phyloP scores from a whole-genome alignment of 2,888 invertebrate genomes.

The Mimumesa dahlbomi region DNA sequence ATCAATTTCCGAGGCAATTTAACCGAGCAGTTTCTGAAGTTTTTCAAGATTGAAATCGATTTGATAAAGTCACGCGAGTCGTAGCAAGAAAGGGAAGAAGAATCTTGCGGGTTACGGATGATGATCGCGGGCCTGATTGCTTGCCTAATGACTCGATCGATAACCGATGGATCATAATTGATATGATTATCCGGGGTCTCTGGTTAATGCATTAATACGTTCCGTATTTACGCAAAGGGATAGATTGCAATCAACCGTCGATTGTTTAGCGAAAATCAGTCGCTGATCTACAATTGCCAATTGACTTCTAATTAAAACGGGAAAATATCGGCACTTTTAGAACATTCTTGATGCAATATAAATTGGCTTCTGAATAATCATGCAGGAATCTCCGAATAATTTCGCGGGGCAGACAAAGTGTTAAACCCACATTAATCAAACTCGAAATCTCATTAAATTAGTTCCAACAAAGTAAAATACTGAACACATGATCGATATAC shows the following conservation, averaged over 20 bases:
- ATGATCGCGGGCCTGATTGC: slow-evolving; percentile 38
- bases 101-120: no score
- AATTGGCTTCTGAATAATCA: no score
- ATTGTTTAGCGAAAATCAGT: slow-evolving; percentile 70
- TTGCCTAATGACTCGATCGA: slow-evolving; percentile 55
- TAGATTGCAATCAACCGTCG: slow-evolving; percentile 66
- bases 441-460: no score
- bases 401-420: no score
- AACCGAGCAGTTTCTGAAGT: background rate
- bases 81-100: slow-evolving; percentile 35
- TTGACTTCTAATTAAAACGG: slow-evolving; percentile 66
- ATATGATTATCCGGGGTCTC: slow-evolving; percentile 56
- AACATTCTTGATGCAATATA: no score
- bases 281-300: slow-evolving; percentile 68
- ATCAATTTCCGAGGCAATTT: no score
- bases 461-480: no score
- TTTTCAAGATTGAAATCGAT: background rate
- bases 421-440: no score
- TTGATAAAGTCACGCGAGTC: slow-evolving; percentile 10
- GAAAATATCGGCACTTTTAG: no score
- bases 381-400: no score
- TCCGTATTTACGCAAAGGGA: slow-evolving; percentile 58
- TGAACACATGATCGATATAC: no score
- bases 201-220: slow-evolving; percentile 62
- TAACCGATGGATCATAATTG: slow-evolving; percentile 59